Evolutionary conservation across 2,113 vertebrate genomes (phyloP).

Genomic region (Agelaius tricolor): DNA sequence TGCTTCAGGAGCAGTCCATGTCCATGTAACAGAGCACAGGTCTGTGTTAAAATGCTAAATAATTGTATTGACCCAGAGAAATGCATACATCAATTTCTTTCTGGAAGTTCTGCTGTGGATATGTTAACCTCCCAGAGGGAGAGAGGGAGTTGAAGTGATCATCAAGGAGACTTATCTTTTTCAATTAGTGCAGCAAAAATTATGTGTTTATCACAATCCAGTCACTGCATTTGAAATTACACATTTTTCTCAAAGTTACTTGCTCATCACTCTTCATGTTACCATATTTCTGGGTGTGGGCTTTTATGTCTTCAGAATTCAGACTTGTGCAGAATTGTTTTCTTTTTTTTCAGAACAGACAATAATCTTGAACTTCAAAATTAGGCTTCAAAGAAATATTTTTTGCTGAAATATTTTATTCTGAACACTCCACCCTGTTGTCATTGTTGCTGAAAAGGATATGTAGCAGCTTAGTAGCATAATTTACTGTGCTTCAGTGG

Average conservation of each 20-base stretch:
- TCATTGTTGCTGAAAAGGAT: constrained; percentile 21
- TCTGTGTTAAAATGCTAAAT: not conserved
- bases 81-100: not conserved
- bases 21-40: not conserved
- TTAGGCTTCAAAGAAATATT: not conserved
- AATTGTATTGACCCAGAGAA: not conserved
- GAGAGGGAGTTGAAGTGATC: not conserved
- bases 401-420: not conserved
- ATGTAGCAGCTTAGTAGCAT: not conserved
- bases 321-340: constrained; percentile 1
- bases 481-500: constrained; percentile 7
- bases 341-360: constrained; percentile 4
- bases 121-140: not conserved
- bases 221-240: not conserved
- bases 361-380: constrained; percentile 20
- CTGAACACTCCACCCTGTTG: constrained; percentile 8
- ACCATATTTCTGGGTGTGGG: not conserved
- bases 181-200: not conserved
- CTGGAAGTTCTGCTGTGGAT: not conserved
- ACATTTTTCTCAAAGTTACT: not conserved
- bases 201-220: not conserved
- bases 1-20: not conserved
- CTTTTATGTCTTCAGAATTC: not conserved
- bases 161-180: not conserved
- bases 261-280: not conserved